Percentiles rank a stretch among this genome's conserved stretches.
These are phyloP conservation scores for Vicugna pacos DNA, from an alignment of 2,113 vertebrate genomes.

Conservation along the genomic window DNA sequence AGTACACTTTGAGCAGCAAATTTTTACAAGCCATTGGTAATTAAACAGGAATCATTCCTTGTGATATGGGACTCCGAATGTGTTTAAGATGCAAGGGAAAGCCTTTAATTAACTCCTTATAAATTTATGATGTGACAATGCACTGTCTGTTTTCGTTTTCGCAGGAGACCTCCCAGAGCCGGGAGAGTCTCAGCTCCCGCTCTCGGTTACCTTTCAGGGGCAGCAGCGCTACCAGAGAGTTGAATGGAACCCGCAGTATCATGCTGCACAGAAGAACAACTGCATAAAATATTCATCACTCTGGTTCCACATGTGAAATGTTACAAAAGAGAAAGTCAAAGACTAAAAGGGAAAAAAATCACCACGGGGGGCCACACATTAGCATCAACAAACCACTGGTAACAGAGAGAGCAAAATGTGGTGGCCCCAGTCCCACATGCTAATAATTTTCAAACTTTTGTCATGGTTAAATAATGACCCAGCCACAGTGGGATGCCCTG, in stretches of 20 bases:
- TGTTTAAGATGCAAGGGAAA: constrained; percentile 80
- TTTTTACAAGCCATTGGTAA: constrained; percentile 68
- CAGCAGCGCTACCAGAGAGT: constrained; percentile 73
- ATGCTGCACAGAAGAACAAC: constrained; percentile 80
- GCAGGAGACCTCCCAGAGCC: constrained; percentile 75
- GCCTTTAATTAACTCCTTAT: constrained; percentile 84
- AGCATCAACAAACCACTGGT: constrained; percentile 80
- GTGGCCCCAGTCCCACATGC: constrained; percentile 55
- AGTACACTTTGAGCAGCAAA: constrained; percentile 70
- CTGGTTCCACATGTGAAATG: constrained; percentile 82
- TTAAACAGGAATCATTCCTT: constrained; percentile 69
- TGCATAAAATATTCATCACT: constrained; percentile 88
- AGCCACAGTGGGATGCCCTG: constrained; percentile 79
- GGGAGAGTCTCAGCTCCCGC: constrained; percentile 69
- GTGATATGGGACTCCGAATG: constrained; percentile 69
- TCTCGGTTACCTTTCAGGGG: constrained; percentile 82
- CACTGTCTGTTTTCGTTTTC: constrained; percentile 83
- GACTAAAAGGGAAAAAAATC: constrained; percentile 54
- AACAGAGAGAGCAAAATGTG: constrained; percentile 80
- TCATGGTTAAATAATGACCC: constrained; percentile 83
- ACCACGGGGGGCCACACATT: constrained; percentile 76
- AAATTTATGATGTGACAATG: constrained; percentile 85
- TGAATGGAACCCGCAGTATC: constrained; percentile 71
- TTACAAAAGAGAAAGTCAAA: constrained; percentile 83
- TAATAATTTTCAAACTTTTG: constrained; percentile 83